These are phyloP conservation scores for Corvus moneduloides DNA, from an alignment of 2,113 vertebrate genomes.

Conservation along the genomic window DNA sequence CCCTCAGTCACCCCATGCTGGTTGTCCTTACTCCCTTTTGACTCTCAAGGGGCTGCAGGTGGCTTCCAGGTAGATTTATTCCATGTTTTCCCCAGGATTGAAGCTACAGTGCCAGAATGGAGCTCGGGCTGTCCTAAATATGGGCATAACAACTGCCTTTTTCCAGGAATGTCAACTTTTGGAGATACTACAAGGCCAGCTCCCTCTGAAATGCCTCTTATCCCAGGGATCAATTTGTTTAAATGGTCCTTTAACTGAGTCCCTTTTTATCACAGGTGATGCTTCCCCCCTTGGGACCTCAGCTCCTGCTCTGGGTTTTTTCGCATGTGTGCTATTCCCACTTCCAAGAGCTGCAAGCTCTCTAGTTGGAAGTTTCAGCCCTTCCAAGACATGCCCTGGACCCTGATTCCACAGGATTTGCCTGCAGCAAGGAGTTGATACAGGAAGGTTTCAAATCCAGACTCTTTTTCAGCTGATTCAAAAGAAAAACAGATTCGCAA, in stretches of 20 bases:
- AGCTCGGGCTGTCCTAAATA: not conserved
- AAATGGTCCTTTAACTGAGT: not conserved
- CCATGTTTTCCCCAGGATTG: not conserved
- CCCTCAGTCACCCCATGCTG: not conserved
- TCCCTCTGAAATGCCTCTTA: not conserved
- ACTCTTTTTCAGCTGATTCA: not conserved
- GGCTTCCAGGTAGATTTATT: not conserved
- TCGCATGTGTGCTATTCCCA: not conserved
- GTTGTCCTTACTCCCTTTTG: not conserved
- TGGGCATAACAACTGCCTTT: fast-evolving
- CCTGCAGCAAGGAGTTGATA: not conserved
- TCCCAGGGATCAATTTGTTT: not conserved
- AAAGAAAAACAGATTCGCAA: not conserved
- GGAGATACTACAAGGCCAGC: not conserved
- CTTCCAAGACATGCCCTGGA: not conserved
- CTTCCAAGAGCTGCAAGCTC: not conserved
- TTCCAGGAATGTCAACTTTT: not conserved
- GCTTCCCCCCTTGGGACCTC: not conserved
- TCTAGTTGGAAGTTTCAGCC: not conserved
- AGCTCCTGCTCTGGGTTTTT: not conserved
- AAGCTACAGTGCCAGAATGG: not conserved
- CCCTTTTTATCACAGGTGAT: not conserved
- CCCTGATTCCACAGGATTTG: not conserved
- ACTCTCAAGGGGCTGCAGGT: not conserved
- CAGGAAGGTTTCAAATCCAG: not conserved